Base-by-base conservation (phyloP, 1,140 invertebrate species). In the Venustaconcha ellipsiformis region DNA sequence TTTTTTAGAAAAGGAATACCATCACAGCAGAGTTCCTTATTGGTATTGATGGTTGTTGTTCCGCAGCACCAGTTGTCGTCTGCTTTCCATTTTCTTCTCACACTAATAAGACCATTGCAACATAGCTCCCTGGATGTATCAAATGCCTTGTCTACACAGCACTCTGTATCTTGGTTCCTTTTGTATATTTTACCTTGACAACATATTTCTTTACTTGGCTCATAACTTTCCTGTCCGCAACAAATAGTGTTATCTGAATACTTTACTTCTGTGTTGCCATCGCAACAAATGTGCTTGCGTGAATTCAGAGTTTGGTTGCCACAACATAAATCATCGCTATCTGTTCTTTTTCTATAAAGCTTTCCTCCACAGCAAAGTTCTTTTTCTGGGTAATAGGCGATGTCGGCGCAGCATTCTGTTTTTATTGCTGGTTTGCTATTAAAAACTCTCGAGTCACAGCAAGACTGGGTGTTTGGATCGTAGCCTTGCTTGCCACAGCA, bases 401-500 rank as follows among this genome's bases (percentile, higher is more conserved):
- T 57, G 8, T 66, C 13, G 14, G 12, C 30, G 30, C 75, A 77
- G 64, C 75, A 77, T 5, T 48, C 17, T 13, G 75, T 77, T 14
- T 68, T 70, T 57, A 72, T 37, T 17, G 70, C 75, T 20, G 48
- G 59, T 17, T 58, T n/a, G 57, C 75, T 48, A 13, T 57, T 60
- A n/a, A 62, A 56, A 12, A 71, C 66, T 18, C 72, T 72, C 37
- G 59, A 70, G 30, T 72, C 60, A 60, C 75, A 77, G 57, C 75
- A 77, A 13, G 72, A 68, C 17, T 60, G 20, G 26, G 67, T 72
- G 23, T 66, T 68, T 5, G 75, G 63, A 56, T 72, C 48, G 18
- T 67, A 59, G 13, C 67, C 68, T n/a, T 72, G 67, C 11, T 67
- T 17, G 12, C 75, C 75, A 57, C 75, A 77, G 23, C 75, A 77